Conservation (phyloP, 2,888 invertebrate species). For the Aplocera efformata region DNA sequence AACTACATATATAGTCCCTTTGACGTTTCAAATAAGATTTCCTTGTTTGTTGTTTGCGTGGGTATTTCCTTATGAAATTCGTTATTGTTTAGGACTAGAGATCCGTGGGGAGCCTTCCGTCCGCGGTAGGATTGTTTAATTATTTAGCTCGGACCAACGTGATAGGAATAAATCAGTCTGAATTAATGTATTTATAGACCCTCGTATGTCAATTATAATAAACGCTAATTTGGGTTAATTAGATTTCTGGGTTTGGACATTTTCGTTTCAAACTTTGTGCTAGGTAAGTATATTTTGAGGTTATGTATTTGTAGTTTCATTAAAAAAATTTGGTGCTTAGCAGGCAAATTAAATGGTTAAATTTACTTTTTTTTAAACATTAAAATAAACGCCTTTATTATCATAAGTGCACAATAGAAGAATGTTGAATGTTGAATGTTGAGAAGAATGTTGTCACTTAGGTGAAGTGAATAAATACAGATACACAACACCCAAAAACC, state of each 20-base stretch:
- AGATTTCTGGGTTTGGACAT: slow-evolving; percentile 2
- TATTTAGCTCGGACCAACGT: slow-evolving; percentile 65
- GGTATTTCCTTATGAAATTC: slow-evolving; percentile 54
- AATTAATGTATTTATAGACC: slow-evolving; percentile 52
- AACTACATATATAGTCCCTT: slow-evolving; percentile 35
- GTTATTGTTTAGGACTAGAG: slow-evolving; percentile 48
- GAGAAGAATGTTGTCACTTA: no score
- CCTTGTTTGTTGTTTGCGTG: slow-evolving; percentile 38
- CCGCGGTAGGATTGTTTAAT: slow-evolving; percentile 71
- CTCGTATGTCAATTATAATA: slow-evolving; percentile 25
- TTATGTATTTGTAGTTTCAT: no score
- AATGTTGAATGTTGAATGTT: no score
- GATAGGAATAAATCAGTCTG: slow-evolving; percentile 67
- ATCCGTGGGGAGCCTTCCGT: slow-evolving; percentile 52
- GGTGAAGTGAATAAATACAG: no score
- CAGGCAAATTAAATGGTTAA: no score
- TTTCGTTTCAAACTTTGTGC: no score
- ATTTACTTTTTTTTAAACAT: no score
- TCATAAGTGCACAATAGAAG: no score
- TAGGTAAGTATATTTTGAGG: no score
- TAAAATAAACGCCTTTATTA: no score
- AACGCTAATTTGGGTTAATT: slow-evolving; percentile 12
- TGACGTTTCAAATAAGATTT: slow-evolving; percentile 41
- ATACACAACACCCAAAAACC: no score
- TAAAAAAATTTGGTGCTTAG: no score